Base-by-base conservation (phyloP, 2,113 vertebrate species). In the Formicarius rufipectus region DNA sequence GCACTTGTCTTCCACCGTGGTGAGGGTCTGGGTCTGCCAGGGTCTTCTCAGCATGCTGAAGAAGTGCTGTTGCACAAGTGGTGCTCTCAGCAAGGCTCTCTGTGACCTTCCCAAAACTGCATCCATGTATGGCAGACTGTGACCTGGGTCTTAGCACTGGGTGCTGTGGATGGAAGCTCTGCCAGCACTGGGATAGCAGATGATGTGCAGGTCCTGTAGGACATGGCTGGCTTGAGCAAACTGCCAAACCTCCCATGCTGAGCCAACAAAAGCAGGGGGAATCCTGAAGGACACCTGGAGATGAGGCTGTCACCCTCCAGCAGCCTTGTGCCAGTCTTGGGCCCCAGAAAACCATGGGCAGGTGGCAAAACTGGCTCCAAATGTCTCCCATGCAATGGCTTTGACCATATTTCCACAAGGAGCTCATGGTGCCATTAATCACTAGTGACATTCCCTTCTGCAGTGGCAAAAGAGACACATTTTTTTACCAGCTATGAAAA, bases 1-100 rank as follows among this genome's bases (percentile, higher is more conserved):
- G 60, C 1, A 0, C 87, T 72, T 8, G 8, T 30, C 7, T 52
- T 14, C 14, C 35, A 17, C 28, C 0, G 0, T 3, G 3, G 6
- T 21, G 63, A 31, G 33, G 31, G 14, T 13, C 39, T 74, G 71
- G 27, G 62, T 17, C 40, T 73, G 23, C 69, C 72, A n/a, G 17
- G 20, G 4, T 55, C 23, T 64, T 23, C 31, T 37, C 50, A 11
- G 59, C 22, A 8, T 5, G 72, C 31, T 28, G 9, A 27, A 39
- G 74, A 6, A 33, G 5, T 63, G 39, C 47, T 4, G 1, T 24
- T n/a, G 60, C 31, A 18, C 5, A 4, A 31, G 75, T 7, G 1
- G 10, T 76, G 72, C 2, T 71, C 37, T 44, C 3, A 0, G 5
- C 11, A 19, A 15, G 42, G 66, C 8, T 91, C 17, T 8, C 56